phyloP scores from a whole-genome alignment of 2,113 vertebrate genomes.

The Cynocephalus volans region DNA sequence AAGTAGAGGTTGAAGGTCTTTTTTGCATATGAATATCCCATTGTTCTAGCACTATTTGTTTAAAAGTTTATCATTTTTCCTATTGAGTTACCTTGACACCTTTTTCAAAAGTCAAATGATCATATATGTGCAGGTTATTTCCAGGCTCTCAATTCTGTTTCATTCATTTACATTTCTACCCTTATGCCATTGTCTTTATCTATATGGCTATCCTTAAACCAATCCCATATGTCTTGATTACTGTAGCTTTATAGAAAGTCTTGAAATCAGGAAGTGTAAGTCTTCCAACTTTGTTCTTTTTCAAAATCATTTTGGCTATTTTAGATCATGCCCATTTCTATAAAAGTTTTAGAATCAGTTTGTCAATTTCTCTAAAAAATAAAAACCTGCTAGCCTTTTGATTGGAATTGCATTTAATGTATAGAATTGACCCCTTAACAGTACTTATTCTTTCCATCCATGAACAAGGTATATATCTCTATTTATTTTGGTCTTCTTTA shows the following conservation, averaged over 20 bases:
- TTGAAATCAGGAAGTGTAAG: background rate
- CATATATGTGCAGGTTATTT: background rate
- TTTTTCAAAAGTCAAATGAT: background rate
- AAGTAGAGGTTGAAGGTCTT: background rate
- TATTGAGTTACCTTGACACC: background rate
- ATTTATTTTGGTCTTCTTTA: background rate
- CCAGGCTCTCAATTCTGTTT: background rate
- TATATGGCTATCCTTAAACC: background rate
- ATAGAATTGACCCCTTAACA: background rate
- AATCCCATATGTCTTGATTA: background rate
- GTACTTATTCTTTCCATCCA: background rate
- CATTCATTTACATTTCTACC: background rate
- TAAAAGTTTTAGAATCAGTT: background rate
- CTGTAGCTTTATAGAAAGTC: background rate
- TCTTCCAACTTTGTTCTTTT: background rate
- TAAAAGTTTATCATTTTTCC: constrained; percentile 10
- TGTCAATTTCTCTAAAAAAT: background rate
- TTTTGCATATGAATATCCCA: background rate
- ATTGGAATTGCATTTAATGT: background rate
- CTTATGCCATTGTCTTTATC: background rate
- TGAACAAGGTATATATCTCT: background rate
- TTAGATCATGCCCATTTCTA: background rate
- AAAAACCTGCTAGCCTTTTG: background rate
- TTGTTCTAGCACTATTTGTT: background rate
- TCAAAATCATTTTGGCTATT: constrained; percentile 36